Evolutionary conservation across 2,797 vertebrate species (phyloP).

Genomic region (Phalloptychus januarius): DNA sequence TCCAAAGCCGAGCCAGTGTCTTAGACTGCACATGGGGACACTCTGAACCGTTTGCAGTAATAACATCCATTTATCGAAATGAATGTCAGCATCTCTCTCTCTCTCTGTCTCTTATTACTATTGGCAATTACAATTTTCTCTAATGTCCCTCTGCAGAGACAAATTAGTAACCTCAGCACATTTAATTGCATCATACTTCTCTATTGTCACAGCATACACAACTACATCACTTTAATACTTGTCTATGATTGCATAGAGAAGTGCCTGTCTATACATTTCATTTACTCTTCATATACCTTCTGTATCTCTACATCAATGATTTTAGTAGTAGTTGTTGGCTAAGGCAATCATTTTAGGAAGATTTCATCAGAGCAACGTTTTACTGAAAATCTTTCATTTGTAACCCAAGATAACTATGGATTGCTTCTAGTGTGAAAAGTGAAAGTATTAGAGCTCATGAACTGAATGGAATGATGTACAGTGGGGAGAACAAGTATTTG

Average conservation of each 20-base stretch:
- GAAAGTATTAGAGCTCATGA: neutral
- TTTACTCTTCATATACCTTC: neutral
- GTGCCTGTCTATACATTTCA: neutral
- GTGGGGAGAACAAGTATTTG: no score
- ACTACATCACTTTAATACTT: conserved; percentile 1
- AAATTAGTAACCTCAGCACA: conserved; percentile 26
- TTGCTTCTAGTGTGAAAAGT: neutral
- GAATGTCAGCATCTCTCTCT: conserved; percentile 21
- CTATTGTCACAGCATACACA: neutral
- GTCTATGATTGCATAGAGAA: neutral
- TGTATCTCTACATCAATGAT: neutral
- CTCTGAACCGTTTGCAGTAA: conserved; percentile 45
- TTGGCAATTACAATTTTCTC: conserved; percentile 40
- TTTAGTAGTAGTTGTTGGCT: neutral
- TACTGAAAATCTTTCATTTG: neutral
- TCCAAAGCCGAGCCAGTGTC: neutral
- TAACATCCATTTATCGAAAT: conserved; percentile 49
- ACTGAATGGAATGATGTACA: no score
- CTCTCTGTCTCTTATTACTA: conserved; percentile 16
- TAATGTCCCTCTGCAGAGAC: conserved; percentile 28
- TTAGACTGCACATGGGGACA: neutral
- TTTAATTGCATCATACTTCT: conserved; percentile 27
- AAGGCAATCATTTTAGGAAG: neutral
- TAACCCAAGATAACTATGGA: neutral
- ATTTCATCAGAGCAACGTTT: neutral